A percentile compares a stretch with the other conserved stretches of the same genome.
Evolutionary conservation across 2,797 vertebrate species (phyloP).

Genomic region (Ptychobarbus kaznakovi): DNA sequence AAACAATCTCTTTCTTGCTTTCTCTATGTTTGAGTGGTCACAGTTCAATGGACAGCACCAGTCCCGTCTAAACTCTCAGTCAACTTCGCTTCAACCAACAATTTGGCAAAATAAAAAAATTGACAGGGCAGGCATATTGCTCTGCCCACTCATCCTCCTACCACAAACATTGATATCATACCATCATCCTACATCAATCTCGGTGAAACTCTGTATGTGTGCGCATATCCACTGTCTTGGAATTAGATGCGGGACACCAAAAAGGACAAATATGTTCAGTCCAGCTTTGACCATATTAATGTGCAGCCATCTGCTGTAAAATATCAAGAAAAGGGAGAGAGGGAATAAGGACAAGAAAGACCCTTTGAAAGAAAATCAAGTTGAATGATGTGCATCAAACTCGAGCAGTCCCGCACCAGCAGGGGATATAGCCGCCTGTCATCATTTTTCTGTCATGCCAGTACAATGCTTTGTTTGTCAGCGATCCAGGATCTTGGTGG

Average conservation of each 20-base stretch:
- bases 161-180: conserved; percentile 85
- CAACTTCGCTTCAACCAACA: conserved; percentile 63
- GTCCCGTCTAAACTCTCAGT: conserved; percentile 4
- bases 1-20: neutral
- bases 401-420: neutral
- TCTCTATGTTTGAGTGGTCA: neutral
- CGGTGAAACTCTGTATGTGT: conserved; percentile 24
- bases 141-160: conserved; percentile 79
- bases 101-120: conserved; percentile 72
- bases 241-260: neutral
- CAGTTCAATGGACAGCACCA: neutral
- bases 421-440: neutral
- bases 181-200: conserved; percentile 79
- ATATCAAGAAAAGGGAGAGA: neutral
- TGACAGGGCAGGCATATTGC: conserved; percentile 70
- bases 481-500: neutral
- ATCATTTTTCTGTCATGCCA: neutral
- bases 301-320: neutral
- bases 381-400: neutral
- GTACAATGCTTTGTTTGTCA: conserved; percentile 15
- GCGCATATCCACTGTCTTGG: neutral
- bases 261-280: neutral
- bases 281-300: neutral
- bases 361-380: neutral
- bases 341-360: neutral